Percentiles rank a stretch among this genome's conserved stretches.
Evolutionary conservation across 2,888 invertebrate species (phyloP).

Genomic region (Acanthosepion lycidas): DNA sequence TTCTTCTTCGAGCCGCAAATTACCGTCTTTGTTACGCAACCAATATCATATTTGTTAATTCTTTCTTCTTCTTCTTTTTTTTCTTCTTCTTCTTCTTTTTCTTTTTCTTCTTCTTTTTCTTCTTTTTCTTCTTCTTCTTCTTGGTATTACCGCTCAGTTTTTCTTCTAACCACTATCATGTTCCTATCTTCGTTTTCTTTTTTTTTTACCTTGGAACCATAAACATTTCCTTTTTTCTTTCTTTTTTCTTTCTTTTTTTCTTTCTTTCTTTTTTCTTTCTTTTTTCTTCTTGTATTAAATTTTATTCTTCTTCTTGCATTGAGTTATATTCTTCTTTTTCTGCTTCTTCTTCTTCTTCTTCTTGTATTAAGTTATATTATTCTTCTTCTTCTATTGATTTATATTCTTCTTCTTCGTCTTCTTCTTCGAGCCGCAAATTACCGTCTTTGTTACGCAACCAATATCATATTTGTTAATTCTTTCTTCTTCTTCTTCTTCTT

Average conservation of each 20-base stretch:
- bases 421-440: not conserved
- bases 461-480: not conserved
- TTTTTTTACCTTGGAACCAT: not conserved
- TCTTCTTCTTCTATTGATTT: not conserved
- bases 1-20: not conserved
- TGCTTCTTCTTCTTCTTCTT: not conserved
- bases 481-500: not conserved
- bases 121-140: not conserved
- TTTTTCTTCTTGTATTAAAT: not conserved
- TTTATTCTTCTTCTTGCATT: too few relatives aligned
- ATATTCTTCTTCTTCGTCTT: not conserved
- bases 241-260: too few relatives aligned
- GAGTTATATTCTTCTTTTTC: too few relatives aligned
- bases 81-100: not conserved
- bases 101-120: not conserved
- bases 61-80: not conserved
- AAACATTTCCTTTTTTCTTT: too few relatives aligned
- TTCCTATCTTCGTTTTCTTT: too few relatives aligned
- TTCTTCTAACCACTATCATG: too few relatives aligned
- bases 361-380: not conserved
- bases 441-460: too few relatives aligned
- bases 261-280: not conserved
- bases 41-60: not conserved
- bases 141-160: too few relatives aligned
- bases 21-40: too few relatives aligned